A percentile compares a stretch with the other conserved stretches of the same genome.
phyloP scores from a whole-genome alignment of 1,140 invertebrate genomes.

The Pentalonia nigronervosa region DNA sequence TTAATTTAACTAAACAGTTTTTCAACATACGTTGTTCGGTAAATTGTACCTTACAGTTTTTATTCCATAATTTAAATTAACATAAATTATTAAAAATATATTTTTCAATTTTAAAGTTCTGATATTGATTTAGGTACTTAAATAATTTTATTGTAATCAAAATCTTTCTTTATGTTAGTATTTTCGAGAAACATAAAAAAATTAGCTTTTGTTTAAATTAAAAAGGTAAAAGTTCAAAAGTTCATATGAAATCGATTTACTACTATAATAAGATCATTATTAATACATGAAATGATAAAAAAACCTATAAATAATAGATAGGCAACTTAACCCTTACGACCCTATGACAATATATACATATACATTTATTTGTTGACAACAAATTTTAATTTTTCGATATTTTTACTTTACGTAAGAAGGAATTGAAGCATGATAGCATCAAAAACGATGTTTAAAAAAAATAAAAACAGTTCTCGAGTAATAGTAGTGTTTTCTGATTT shows the following conservation, averaged over 20 bases:
- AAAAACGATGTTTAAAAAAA: neutral
- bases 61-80: neutral
- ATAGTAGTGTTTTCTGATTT: neutral
- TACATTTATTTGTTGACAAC: neutral
- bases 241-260: neutral
- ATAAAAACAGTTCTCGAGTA: neutral
- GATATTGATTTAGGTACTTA: neutral
- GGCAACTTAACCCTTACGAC: neutral
- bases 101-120: neutral
- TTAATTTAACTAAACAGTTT: neutral
- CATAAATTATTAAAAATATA: neutral
- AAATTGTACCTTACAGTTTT: neutral
- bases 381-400: neutral
- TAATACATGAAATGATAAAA: neutral
- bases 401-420: neutral
- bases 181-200: neutral
- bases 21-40: neutral
- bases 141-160: neutral
- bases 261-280: neutral
- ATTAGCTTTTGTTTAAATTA: neutral
- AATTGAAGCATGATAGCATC: neutral
- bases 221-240: neutral
- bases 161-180: neutral
- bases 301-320: neutral
- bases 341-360: neutral